phyloP scores from a whole-genome alignment of 2,888 invertebrate genomes.

The Cylloceria caligata region DNA sequence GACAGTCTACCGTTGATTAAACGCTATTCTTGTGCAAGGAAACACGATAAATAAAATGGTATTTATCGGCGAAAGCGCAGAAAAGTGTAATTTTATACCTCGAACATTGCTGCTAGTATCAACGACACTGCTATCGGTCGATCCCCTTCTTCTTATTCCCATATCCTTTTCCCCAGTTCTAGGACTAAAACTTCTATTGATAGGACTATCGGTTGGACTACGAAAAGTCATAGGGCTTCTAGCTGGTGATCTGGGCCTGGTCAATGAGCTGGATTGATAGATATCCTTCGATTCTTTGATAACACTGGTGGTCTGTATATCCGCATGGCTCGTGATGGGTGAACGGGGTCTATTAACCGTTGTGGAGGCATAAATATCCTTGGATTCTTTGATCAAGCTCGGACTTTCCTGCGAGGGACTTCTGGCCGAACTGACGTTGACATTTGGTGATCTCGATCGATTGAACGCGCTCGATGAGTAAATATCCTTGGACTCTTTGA shows the following conservation, averaged over 20 bases:
- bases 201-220: slow-evolving; percentile 77
- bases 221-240: slow-evolving; percentile 77
- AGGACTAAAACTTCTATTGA: slow-evolving; percentile 79
- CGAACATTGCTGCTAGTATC: slow-evolving; percentile 83
- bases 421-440: slow-evolving; percentile 51
- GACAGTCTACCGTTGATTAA: too few relatives aligned
- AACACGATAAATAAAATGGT: not conserved
- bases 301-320: slow-evolving; percentile 64
- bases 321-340: slow-evolving; percentile 66
- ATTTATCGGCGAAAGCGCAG: slow-evolving; percentile 11
- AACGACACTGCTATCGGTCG: slow-evolving; percentile 78
- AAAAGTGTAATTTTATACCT: slow-evolving; percentile 68
- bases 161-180: slow-evolving; percentile 75
- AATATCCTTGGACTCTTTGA: slow-evolving; percentile 80
- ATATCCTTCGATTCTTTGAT: slow-evolving; percentile 81
- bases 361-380: slow-evolving; percentile 75
- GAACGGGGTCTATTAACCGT: slow-evolving; percentile 74
- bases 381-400: slow-evolving; percentile 76
- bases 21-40: not conserved
- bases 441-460: slow-evolving; percentile 72
- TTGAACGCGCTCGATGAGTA: slow-evolving; percentile 77
- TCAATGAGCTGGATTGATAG: slow-evolving; percentile 78
- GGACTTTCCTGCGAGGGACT: slow-evolving; percentile 75
- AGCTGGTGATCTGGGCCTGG: slow-evolving; percentile 77
- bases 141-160: slow-evolving; percentile 72